phyloP scores from a whole-genome alignment of 2,113 vertebrate genomes.

The Baryphthengus martii region DNA sequence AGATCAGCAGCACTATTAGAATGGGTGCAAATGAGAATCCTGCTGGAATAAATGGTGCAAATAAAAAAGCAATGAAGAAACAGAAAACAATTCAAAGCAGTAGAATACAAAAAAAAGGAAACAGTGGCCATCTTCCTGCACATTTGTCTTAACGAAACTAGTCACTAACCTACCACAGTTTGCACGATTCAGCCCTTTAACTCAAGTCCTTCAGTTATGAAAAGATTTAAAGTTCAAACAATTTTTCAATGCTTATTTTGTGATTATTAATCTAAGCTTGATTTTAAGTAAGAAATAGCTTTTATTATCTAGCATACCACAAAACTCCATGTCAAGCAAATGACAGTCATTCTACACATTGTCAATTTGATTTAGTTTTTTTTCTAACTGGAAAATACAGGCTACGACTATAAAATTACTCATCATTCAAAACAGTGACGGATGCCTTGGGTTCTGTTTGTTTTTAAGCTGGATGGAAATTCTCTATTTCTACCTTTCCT shows the following conservation, averaged over 20 bases:
- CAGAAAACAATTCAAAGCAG: conserved; percentile 80
- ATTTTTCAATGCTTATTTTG: background rate
- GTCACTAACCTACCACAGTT: background rate
- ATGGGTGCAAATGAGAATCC: conserved; percentile 99
- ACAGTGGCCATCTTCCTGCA: conserved; percentile 70
- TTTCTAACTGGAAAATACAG: background rate
- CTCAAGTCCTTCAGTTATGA: conserved; percentile 7
- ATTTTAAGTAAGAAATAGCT: background rate
- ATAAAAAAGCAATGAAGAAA: conserved; percentile 82
- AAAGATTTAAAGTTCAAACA: conserved; percentile 27
- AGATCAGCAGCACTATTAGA: conserved; percentile 99
- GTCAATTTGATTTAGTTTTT: background rate
- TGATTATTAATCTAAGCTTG: background rate
- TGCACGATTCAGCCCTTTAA: conserved; percentile 10
- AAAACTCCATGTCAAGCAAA: background rate
- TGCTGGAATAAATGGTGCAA: conserved; percentile 85
- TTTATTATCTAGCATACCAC: background rate
- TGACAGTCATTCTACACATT: background rate
- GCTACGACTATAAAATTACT: background rate
- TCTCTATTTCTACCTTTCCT: background rate
- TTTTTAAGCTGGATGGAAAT: conserved; percentile 9
- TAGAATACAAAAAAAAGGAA: conserved; percentile 72
- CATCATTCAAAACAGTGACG: background rate
- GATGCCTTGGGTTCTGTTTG: background rate
- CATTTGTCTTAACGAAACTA: conserved; percentile 39